These are phyloP conservation scores for Neotragus pygmaeus DNA, from an alignment of 2,113 vertebrate genomes.

Conservation along the genomic window DNA sequence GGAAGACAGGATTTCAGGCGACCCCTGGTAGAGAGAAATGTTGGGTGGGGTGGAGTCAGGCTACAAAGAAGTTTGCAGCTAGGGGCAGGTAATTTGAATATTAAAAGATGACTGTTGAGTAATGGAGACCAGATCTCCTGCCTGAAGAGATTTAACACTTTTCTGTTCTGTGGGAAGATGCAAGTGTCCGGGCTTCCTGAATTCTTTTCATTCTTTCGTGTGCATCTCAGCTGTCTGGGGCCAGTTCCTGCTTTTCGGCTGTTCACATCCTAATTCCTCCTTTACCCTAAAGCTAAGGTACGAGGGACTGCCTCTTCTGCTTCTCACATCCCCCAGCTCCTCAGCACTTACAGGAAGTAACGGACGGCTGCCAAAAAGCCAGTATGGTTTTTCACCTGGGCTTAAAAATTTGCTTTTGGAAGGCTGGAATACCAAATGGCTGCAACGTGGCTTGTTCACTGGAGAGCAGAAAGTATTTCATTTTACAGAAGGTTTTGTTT, in stretches of 20 bases:
- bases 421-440: background rate
- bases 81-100: background rate
- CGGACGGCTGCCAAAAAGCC: background rate
- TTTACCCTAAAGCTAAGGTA: background rate
- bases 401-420: background rate
- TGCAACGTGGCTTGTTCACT: background rate
- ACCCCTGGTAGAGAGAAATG: background rate
- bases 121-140: background rate
- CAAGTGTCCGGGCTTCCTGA: background rate
- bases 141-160: background rate
- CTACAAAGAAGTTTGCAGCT: background rate
- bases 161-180: background rate
- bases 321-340: background rate
- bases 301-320: background rate
- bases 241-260: background rate
- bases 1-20: background rate
- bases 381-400: background rate
- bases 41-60: background rate
- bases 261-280: background rate
- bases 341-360: background rate
- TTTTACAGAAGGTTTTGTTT: background rate
- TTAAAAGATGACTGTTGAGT: background rate
- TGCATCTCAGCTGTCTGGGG: background rate
- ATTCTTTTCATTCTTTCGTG: accelerated
- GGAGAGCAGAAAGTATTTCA: background rate